Conservation (phyloP, 2,888 invertebrate species). For the Emmelina monodactyla region DNA sequence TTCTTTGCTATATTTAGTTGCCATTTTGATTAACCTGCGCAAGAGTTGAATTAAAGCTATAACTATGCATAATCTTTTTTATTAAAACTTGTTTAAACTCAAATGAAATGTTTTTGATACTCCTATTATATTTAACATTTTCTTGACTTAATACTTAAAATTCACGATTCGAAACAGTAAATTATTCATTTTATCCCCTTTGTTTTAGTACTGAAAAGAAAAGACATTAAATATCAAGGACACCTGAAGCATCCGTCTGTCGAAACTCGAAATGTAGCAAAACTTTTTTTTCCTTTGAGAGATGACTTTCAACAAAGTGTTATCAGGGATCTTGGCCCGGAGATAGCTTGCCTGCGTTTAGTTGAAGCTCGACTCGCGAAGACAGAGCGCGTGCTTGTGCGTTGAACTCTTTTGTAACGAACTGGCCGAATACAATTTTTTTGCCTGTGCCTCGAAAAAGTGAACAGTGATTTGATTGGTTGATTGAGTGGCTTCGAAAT, state of each 20-base stretch:
- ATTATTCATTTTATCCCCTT: slow-evolving; percentile 23
- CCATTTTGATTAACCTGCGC: slow-evolving; percentile 64
- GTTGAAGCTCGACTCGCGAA: slow-evolving; percentile 20
- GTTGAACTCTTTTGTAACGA: slow-evolving; percentile 27
- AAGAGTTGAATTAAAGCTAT: no score
- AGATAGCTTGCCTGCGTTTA: slow-evolving; percentile 45
- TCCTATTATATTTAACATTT: no score
- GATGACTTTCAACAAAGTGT: slow-evolving; percentile 38
- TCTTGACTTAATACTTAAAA: no score
- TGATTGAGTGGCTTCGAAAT: slow-evolving; percentile 12
- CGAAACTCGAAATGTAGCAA: neutral
- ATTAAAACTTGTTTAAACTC: no score
- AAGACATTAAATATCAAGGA: slow-evolving; percentile 12
- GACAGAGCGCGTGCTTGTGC: slow-evolving; percentile 41
- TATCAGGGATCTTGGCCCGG: slow-evolving; percentile 41
- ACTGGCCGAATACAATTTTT: slow-evolving; percentile 15
- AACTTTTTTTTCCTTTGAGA: slow-evolving; percentile 22
- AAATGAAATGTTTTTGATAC: no score
- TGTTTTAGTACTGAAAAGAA: slow-evolving; percentile 24
- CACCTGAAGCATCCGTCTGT: slow-evolving; percentile 3
- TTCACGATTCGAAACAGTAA: no score
- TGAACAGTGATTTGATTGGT: slow-evolving; percentile 11
- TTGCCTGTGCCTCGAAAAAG: slow-evolving; percentile 8
- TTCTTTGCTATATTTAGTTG: slow-evolving; percentile 52
- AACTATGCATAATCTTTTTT: no score